A percentile compares a stretch with the other conserved stretches of the same genome.
Evolutionary conservation across 2,797 vertebrate genomes (phyloP).

Genomic region (Crypturellus tataupa): DNA sequence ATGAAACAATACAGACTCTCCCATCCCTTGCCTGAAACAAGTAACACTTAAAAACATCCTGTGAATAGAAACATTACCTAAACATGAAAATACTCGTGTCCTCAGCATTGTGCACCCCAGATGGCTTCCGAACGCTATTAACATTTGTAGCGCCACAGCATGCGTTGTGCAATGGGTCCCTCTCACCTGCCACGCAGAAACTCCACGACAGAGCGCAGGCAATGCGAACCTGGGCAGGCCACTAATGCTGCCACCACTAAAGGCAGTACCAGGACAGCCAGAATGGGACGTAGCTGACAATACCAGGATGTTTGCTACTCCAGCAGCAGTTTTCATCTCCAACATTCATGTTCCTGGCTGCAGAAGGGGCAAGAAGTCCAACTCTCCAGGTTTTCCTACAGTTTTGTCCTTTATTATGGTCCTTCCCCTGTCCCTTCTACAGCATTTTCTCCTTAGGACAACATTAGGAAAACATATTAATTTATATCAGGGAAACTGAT

Average conservation of each 20-base stretch:
- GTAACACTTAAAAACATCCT: neutral
- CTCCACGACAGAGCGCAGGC: accelerated
- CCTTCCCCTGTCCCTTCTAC: neutral
- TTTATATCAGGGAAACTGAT: neutral
- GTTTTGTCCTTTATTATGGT: neutral
- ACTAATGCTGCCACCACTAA: neutral
- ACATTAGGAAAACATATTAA: neutral
- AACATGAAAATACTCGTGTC: neutral
- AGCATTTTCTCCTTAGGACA: neutral
- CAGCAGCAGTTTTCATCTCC: neutral
- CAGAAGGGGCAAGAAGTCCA: neutral
- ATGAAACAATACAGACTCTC: neutral
- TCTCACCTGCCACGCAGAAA: neutral
- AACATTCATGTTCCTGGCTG: neutral
- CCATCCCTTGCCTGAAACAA: neutral
- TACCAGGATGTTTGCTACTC: neutral
- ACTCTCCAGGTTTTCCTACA: neutral
- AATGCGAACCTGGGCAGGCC: neutral
- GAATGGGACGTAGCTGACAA: neutral
- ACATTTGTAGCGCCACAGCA: neutral
- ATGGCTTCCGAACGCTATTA: neutral
- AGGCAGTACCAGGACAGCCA: neutral
- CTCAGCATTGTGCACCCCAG: neutral
- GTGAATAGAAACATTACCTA: neutral
- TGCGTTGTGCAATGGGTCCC: neutral